These are phyloP conservation scores for human (Homo sapiens) DNA, from an alignment of 2,113 vertebrate species.

Conservation along the genomic window DNA sequence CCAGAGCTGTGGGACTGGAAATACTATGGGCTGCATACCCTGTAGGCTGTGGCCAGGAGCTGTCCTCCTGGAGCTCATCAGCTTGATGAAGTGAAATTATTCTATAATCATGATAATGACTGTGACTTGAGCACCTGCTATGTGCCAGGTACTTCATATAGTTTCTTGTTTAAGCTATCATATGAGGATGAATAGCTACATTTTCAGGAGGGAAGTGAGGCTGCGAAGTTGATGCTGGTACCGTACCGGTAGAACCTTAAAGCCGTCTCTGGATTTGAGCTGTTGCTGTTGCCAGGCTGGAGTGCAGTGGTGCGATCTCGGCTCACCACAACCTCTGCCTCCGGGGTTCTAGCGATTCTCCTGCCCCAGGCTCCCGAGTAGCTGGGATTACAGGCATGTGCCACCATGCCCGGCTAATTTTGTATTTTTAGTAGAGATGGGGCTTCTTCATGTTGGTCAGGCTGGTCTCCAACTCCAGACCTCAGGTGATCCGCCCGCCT, in stretches of 20 bases:
- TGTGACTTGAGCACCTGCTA: background rate
- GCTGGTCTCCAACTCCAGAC: too few species aligned
- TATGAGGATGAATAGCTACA: background rate
- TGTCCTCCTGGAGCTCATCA: background rate
- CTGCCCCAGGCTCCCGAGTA: too few species aligned
- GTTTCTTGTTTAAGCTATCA: background rate
- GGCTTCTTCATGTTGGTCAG: too few species aligned
- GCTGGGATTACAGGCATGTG: too few species aligned
- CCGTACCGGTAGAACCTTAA: background rate
- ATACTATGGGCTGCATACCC: background rate
- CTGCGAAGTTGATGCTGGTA: background rate
- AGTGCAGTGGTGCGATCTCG: too few species aligned
- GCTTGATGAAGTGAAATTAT: background rate
- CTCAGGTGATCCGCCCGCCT: too few species aligned
- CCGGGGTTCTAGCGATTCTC: too few species aligned
- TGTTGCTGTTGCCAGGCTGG: too few species aligned
- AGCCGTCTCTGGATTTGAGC: background rate
- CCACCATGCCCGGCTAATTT: too few species aligned
- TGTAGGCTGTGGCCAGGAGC: background rate
- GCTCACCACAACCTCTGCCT: too few species aligned
- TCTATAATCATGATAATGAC: background rate
- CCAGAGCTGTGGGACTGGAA: background rate
- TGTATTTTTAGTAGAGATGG: too few species aligned
- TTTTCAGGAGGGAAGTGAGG: background rate
- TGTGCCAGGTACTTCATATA: background rate